phyloP scores from a whole-genome alignment of 2,888 invertebrate species.

The Scaptomyza parva region DNA sequence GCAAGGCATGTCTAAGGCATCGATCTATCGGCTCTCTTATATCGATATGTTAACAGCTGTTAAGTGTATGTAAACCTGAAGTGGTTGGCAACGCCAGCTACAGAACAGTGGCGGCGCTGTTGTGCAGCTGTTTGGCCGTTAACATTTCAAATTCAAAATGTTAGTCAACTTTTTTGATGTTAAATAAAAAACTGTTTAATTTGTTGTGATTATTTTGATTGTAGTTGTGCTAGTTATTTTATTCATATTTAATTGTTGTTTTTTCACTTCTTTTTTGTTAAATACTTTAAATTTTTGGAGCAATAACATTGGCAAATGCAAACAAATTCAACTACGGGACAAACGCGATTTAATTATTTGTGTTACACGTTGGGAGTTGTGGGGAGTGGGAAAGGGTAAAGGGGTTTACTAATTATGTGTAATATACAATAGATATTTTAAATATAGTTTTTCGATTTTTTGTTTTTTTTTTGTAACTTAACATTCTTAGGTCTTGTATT shows the following conservation, averaged over 20 bases:
- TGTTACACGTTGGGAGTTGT: not conserved
- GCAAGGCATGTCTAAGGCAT: slow-evolving; percentile 33
- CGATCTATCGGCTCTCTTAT: slow-evolving; percentile 8
- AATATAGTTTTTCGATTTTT: slow-evolving; percentile 44
- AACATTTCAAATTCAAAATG: slow-evolving; percentile 6
- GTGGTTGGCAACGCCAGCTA: slow-evolving; percentile 25
- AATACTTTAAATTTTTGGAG: slow-evolving; percentile 50
- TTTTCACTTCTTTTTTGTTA: slow-evolving; percentile 41
- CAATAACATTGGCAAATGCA: slow-evolving; percentile 60
- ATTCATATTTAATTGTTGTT: slow-evolving; percentile 46
- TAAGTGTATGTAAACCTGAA: not conserved
- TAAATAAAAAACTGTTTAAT: not conserved
- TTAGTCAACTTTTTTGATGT: not conserved
- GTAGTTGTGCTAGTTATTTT: slow-evolving; percentile 60
- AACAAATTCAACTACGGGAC: slow-evolving; percentile 69
- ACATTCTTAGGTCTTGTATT: slow-evolving; percentile 71
- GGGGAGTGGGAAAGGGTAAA: slow-evolving; percentile 6
- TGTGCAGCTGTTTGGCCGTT: slow-evolving; percentile 14
- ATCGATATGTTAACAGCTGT: slow-evolving; percentile 19
- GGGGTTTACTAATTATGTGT: slow-evolving; percentile 32
- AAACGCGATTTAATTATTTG: slow-evolving; percentile 23
- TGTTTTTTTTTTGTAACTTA: slow-evolving; percentile 53
- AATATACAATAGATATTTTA: slow-evolving; percentile 46
- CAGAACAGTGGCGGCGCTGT: not conserved
- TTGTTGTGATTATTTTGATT: slow-evolving; percentile 34